A percentile compares a stretch with the other conserved stretches of the same genome.
Evolutionary conservation across 2,113 vertebrate genomes (phyloP).

Genomic region (Sander vitreus): DNA sequence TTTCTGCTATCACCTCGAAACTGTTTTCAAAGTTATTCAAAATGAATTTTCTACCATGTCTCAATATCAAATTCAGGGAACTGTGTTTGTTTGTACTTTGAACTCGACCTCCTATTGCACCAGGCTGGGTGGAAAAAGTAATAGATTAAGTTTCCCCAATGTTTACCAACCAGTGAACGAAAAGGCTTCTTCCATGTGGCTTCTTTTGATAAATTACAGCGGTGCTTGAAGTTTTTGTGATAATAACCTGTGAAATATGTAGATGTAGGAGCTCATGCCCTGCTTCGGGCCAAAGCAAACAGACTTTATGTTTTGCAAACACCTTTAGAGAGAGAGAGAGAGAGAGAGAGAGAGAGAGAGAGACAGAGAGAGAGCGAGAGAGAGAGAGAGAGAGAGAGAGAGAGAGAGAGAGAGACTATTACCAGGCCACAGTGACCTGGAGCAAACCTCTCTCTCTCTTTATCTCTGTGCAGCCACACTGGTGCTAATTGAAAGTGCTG

Average conservation of each 20-base stretch:
- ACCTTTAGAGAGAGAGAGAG: slow-evolving; percentile 49
- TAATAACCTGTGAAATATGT: slow-evolving; percentile 65
- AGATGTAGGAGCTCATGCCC: slow-evolving; percentile 27
- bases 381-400: slow-evolving; percentile 19
- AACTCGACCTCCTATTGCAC: slow-evolving; percentile 31
- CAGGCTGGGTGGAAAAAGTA: slow-evolving; percentile 7
- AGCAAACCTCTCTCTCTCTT: slow-evolving; percentile 60
- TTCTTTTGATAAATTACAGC: slow-evolving; percentile 72
- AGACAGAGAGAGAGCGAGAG: slow-evolving; percentile 17
- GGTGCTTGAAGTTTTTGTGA: slow-evolving; percentile 45
- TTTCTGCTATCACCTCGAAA: slow-evolving; percentile 36
- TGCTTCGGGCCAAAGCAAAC: slow-evolving; percentile 72
- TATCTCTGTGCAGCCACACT: slow-evolving; percentile 55
- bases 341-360: slow-evolving; percentile 21
- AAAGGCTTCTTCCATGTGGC: slow-evolving; percentile 57
- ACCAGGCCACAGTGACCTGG: slow-evolving; percentile 64
- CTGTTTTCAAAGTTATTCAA: slow-evolving; percentile 40
- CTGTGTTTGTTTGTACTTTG: slow-evolving; percentile 52
- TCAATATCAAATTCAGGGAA: slow-evolving; percentile 25
- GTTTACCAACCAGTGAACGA: slow-evolving; percentile 4
- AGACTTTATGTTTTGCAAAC: slow-evolving; percentile 66
- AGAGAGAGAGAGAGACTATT: slow-evolving; percentile 48
- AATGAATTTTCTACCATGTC: slow-evolving; percentile 15
- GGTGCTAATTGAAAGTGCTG: slow-evolving; percentile 77
- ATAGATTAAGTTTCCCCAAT: not conserved